Evolutionary conservation across 2,113 vertebrate genomes (phyloP), one percentile per base, ranked within the genome.

Genomic region (Lethenteron camtschaticum): DNA sequence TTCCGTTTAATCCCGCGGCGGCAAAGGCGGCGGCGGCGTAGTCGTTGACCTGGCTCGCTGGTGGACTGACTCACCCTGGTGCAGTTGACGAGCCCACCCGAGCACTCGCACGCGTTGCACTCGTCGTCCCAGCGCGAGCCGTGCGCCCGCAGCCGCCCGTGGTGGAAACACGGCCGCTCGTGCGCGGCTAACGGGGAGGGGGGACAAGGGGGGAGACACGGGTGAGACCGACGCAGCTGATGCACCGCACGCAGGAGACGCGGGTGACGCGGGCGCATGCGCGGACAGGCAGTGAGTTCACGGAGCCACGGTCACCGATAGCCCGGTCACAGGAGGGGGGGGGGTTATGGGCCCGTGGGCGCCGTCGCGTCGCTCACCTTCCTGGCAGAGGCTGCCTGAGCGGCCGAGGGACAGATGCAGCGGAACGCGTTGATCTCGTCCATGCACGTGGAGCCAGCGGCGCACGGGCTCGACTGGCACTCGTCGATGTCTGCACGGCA

Each of bases 341-440:
- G 41, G 41, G 41, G 41, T 5, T 41, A 41, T 5, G 41, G 41
- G 41, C 41, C 41, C 41, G 2, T 41, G 41, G 41, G 5, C 41
- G 41, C 41, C 41, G 41, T 41, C 41, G 41, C 41, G 41, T 41
- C 41, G 11, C 63, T 66, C 63, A 66, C 92, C 88, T 87, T 95
- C 88, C 73, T 92, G 87, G 79, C 92, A 97, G 72, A 81, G 83
- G 55, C 82, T 73, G 20, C 92, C 91, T 2, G 81, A 83, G 57
- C 84, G 82, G 55, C 89, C 87, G 0, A 80, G 78, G 88, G 87
- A 69, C 92, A 97, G 72, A 89, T 71, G 74, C 92, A 97, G 57
- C 83, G 86, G 75, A 88, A 97, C 12, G 86, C 86, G 0, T 97
- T 89, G 74, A 97, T 97, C 80, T 97, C 92, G 55, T 97, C 92